Conservation (phyloP, 2,113 vertebrate genomes). For the Passer domesticus region DNA sequence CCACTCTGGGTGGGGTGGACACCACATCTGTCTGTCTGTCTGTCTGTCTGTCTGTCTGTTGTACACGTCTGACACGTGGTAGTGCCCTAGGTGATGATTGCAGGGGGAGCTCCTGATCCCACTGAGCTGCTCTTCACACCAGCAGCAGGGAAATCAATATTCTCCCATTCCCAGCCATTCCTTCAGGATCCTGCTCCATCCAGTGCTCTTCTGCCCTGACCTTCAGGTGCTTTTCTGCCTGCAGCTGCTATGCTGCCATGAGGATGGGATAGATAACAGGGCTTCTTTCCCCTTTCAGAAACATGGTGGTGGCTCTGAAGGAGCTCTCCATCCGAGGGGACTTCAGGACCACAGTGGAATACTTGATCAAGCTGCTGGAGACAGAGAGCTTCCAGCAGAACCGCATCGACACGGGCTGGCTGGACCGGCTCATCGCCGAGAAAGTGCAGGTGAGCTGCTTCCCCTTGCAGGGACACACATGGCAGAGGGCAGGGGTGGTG, state of each 20-base stretch:
- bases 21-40: not conserved
- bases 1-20: not conserved
- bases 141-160: not conserved
- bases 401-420: conserved; percentile 95
- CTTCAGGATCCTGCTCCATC: not conserved
- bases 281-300: conserved; percentile 72
- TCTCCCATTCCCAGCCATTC: not conserved
- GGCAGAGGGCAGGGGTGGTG: not conserved
- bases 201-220: not conserved
- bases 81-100: not conserved
- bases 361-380: conserved; percentile 95
- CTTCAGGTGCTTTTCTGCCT: not conserved
- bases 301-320: conserved; percentile 98
- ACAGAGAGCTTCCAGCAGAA: conserved; percentile 97
- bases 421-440: conserved; percentile 95
- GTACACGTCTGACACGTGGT: accelerated
- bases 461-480: accelerated
- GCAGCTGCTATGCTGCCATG: not conserved
- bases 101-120: not conserved
- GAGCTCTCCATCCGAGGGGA: conserved; percentile 97
- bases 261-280: not conserved
- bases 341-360: conserved; percentile 97
- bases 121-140: not conserved
- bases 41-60: not conserved
- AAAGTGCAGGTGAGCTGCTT: conserved; percentile 90